Base-by-base conservation (phyloP, 1,140 invertebrate species). In the Nasonia vitripennis region DNA sequence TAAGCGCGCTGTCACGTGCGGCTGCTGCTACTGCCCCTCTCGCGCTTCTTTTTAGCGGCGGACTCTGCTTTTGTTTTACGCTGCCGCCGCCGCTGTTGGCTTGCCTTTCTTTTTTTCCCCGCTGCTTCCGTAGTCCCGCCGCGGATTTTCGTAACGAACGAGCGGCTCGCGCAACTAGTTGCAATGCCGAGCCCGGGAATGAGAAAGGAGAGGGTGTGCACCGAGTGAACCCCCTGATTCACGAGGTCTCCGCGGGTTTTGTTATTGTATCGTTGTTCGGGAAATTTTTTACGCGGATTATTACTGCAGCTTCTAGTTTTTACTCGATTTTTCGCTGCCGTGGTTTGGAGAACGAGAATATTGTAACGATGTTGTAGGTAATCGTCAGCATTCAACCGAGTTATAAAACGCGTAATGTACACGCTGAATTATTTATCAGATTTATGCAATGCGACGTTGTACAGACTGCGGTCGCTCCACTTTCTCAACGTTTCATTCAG, bases 1-100 rank as follows among this genome's bases (percentile, higher is more conserved):
- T 71, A 71, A 71, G 68, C 68, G 23, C 55, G 55, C 55, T 62
- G 55, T 89, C 87, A 89, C 88, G 89, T 87, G 86, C 86, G 77
- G 70, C 81, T 85, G 78, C 73, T 17, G 34, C 83, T 51, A 48
- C 68, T 14, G 20, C 55, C 77, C 37, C 67, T 71, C 55, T 67
- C 37, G 11, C 81, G 31, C 73, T 83, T 23, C 45, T 77, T 62
- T n/a, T 79, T 62, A 62, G 78, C 51, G 27, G 34, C 27, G 37
- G 48, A 7, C 9, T 41, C 20, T 27, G 10, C 71, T 81, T 81
- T 31, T 20, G 51, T 11, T 82, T 27, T n/a, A 9, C 48, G 70
- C 37, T 70, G 17, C 23, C 48, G 9, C 23, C 41, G 9, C 45
- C 45, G n/a, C 51, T 9, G 7, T 51, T 17, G 27, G 12, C 9